phyloP scores from a whole-genome alignment of 2,113 vertebrate species.

The Elgaria multicarinata region DNA sequence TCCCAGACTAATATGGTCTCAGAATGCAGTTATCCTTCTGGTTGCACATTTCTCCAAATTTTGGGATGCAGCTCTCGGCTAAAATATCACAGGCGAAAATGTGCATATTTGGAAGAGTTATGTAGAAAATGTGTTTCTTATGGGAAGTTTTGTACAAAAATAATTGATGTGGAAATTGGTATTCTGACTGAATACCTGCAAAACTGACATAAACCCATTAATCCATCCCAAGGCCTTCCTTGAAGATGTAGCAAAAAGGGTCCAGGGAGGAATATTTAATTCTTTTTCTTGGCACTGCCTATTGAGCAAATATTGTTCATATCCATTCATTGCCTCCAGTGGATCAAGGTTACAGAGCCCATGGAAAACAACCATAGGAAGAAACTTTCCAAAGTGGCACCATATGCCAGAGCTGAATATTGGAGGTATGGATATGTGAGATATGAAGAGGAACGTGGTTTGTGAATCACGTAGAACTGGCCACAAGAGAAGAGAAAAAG shows the following conservation, averaged over 20 bases:
- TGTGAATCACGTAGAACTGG: not conserved
- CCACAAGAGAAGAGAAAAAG: not conserved
- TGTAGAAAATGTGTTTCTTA: not conserved
- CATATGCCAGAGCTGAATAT: not conserved
- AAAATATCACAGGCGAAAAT: not conserved
- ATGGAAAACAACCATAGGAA: not conserved
- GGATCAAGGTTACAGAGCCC: not conserved
- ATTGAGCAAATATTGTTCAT: not conserved
- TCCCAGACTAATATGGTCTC: too few species aligned
- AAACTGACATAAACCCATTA: too few species aligned
- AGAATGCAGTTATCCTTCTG: too few species aligned
- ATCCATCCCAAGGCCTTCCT: too few species aligned
- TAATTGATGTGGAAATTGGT: too few species aligned
- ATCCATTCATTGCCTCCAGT: not conserved
- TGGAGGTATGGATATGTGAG: not conserved
- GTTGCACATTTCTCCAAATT: not conserved
- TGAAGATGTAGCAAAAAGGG: not conserved
- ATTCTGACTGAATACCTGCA: not conserved
- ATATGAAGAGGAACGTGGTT: not conserved
- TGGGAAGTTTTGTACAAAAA: not conserved
- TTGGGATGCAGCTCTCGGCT: not conserved
- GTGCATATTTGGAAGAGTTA: not conserved
- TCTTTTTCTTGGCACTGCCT: not conserved
- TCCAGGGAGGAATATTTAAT: too few species aligned
- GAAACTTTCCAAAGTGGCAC: not conserved